Percentiles rank a stretch among this genome's conserved stretches.
Conservation (phyloP, 2,888 invertebrate species). For the Amphipyra berbera region DNA sequence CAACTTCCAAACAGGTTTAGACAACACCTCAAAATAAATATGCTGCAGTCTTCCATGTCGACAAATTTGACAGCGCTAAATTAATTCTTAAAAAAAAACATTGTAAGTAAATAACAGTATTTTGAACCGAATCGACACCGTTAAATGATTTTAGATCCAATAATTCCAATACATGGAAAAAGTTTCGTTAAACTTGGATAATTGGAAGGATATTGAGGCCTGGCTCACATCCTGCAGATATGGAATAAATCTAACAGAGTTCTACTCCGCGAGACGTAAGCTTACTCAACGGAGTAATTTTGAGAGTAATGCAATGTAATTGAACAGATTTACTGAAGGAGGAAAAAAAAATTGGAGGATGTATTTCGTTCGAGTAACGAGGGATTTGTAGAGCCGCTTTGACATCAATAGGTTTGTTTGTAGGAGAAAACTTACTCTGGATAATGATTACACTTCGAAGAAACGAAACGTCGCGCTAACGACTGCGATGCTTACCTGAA, state of each 20-base stretch:
- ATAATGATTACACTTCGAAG: slow-evolving; percentile 61
- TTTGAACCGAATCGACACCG: no score
- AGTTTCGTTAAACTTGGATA: slow-evolving; percentile 37
- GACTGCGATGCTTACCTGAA: slow-evolving; percentile 73
- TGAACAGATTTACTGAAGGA: slow-evolving; percentile 58
- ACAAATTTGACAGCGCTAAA: no score
- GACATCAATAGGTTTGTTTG: slow-evolving; percentile 65
- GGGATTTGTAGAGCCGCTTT: slow-evolving; percentile 62
- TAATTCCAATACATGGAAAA: not conserved
- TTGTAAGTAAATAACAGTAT: no score
- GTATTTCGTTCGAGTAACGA: slow-evolving; percentile 58
- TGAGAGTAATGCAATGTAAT: slow-evolving; percentile 67
- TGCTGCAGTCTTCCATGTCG: no score
- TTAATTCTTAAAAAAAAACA: no score
- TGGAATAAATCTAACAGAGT: slow-evolving; percentile 59
- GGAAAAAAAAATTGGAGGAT: slow-evolving; percentile 43
- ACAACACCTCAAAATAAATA: no score
- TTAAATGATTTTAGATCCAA: not conserved
- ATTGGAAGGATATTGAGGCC: slow-evolving; percentile 56
- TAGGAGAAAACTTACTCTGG: slow-evolving; percentile 63
- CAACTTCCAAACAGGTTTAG: no score
- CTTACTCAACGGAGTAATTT: slow-evolving; percentile 62
- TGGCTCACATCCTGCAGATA: slow-evolving; percentile 40
- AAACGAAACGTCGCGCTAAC: slow-evolving; percentile 60
- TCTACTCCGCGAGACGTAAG: slow-evolving; percentile 54